A percentile compares a stretch with the other conserved stretches of the same genome.
Conservation (phyloP, 2,888 invertebrate genomes). For the Eurytoma adleriae region DNA sequence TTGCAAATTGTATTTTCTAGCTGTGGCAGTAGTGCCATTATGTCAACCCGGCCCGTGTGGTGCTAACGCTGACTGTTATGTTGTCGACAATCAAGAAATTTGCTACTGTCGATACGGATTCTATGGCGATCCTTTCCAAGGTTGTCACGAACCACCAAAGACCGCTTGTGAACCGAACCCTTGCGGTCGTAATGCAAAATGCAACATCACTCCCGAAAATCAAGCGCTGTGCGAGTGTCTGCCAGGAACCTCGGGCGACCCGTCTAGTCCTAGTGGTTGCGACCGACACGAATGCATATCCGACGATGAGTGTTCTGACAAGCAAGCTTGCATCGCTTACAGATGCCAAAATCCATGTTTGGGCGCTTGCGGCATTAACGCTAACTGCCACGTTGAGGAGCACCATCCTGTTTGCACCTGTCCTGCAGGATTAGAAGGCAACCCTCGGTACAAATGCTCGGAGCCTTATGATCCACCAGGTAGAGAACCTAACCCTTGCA, state of each 20-base stretch:
- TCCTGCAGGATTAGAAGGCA: constrained; percentile 84
- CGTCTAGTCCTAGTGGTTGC: constrained; percentile 84
- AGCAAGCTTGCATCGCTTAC: constrained; percentile 88
- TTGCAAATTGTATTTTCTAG: constrained; percentile 77
- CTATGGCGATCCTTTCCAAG: constrained; percentile 87
- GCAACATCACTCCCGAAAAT: constrained; percentile 83
- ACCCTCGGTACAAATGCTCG: constrained; percentile 86
- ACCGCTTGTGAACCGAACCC: constrained; percentile 88
- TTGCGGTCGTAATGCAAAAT: constrained; percentile 88
- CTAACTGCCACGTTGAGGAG: constrained; percentile 85
- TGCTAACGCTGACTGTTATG: constrained; percentile 89
- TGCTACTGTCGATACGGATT: constrained; percentile 88
- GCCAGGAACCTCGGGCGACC: constrained; percentile 86
- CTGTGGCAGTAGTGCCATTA: constrained; percentile 80
- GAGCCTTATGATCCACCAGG: constrained; percentile 78
- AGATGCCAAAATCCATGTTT: constrained; percentile 89
- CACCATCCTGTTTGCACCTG: constrained; percentile 90
- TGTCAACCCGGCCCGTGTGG: constrained; percentile 92
- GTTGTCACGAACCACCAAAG: constrained; percentile 83
- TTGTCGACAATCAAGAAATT: constrained; percentile 87
- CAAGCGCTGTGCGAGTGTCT: constrained; percentile 86
- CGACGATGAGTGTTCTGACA: constrained; percentile 86
- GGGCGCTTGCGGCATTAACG: constrained; percentile 87
- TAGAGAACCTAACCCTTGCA: constrained; percentile 81
- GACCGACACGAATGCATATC: constrained; percentile 88